Base-by-base conservation (phyloP, 1,140 invertebrate genomes). In the Papilio aristodemus region DNA sequence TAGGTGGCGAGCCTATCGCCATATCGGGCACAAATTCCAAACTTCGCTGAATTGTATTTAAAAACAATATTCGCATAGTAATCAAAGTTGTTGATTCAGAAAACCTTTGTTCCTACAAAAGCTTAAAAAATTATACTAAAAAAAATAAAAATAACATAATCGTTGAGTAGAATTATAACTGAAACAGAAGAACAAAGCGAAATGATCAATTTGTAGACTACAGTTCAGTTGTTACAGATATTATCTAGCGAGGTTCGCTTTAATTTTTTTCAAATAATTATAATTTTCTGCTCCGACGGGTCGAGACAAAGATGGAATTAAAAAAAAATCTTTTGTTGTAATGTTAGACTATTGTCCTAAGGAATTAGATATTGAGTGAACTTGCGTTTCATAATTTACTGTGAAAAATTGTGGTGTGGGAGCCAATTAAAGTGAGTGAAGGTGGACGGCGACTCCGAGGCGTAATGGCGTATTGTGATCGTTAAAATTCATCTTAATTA, bases 321-420 rank as follows among this genome's bases (percentile, higher is more conserved):
- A 83, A 83, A n/a, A n/a, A 87, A 86, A 85, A 83, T 85, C 83
- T 80, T 86, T 82, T 86, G 84, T 81, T 80, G 74, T 80, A 77
- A 69, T 79, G 79, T 69, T 79, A 70, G 78, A 81, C 81, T 82
- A 87, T 86, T 87, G 85, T 86, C 83, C 80, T 80, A 80, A 77
- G 74, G 80, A 87, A 85, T 87, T 85, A 82, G 77, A 83, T 79
- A 84, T 81, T 77, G 77, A 78, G 74, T 77, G 76, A 80, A 78
- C 71, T 75, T 80, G 82, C 79, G 81, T 74, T 77, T 79, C 79
- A 73, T 71, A 84, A 86, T 84, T 86, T 87, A 73, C 74, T 80
- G 72, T 80, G 79, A 83, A 81, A 80, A 77, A 77, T 79, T 81
- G 71, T 71, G 69, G 71, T 76, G 78, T 85, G 77, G 76, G 77